Evolutionary conservation across 2,113 vertebrate genomes (phyloP), one percentile per base, ranked within the genome.

Genomic region (Coregonus clupeaformis): DNA sequence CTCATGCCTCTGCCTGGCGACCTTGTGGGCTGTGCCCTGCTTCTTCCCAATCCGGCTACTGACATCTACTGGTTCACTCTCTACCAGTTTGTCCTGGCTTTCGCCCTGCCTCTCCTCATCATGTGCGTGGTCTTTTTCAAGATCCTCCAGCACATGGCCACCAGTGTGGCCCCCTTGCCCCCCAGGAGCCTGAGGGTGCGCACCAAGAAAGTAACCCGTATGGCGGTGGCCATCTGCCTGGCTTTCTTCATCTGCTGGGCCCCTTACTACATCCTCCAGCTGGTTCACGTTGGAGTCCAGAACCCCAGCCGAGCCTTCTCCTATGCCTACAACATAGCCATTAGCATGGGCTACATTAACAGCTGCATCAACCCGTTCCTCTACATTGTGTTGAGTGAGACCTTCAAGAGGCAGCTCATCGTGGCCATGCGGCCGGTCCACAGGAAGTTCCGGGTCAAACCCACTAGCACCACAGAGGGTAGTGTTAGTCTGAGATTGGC

Each of bases 191-290:
- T 94, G 76, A 91, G 69, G 62, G 67, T 93, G 16, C 93, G 94
- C 0, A 95, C 91, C 0, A 93, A 88, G 77, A 95, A 92, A 75
- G 94, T 96, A 80, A 96, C 95, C 9, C 90, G 94, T 2, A 95
- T 94, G 93, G 95, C 95, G 0, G 94, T 96, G 29, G 94, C 94
- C 72, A 95, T 96, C 82, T 95, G 94, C 71, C 88, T 93, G 0
- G 93, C 93, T 5, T 96, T 96, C 84, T 95, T 96, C 20, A 82
- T 93, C 71, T 96, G 94, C 79, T 96, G 95, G 95, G 94, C 94
- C 66, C 94, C 95, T 9, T 92, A 89, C 69, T 91, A 94, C 80
- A 88, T 90, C 78, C 90, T 94, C n/a, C 93, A 93, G 78, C 80
- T 94, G 77, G 70, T 90, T 45, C 92, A 93, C 32, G 85, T 93